A percentile compares a stretch with the other conserved stretches of the same genome.
Conservation (phyloP, 2,797 vertebrate species). For the Coregonus ussuriensis region DNA sequence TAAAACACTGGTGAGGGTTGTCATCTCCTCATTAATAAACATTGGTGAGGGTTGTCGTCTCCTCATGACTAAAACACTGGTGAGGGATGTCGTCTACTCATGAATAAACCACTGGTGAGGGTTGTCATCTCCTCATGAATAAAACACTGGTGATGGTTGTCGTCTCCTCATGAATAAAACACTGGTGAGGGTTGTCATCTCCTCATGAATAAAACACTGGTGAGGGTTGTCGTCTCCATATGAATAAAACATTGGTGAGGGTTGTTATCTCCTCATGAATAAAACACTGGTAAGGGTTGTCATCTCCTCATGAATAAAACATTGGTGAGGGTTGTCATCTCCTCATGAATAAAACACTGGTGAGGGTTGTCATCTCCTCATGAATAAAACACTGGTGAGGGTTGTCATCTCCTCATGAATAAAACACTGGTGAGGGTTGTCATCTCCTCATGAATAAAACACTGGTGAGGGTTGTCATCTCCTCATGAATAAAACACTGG, state of each 20-base stretch:
- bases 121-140: slow-evolving; percentile 51
- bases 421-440: slow-evolving; percentile 48
- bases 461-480: slow-evolving; percentile 26
- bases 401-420: slow-evolving; percentile 52
- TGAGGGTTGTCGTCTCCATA: neutral
- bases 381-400: slow-evolving; percentile 18
- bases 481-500: slow-evolving; percentile 61
- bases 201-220: slow-evolving; percentile 62
- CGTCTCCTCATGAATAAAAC: slow-evolving; percentile 6
- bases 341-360: slow-evolving; percentile 62
- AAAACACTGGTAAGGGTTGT: slow-evolving; percentile 45
- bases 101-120: slow-evolving; percentile 19
- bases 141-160: slow-evolving; percentile 45
- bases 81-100: neutral
- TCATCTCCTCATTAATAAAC: slow-evolving; percentile 59
- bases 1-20: slow-evolving; percentile 24
- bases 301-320: slow-evolving; percentile 11
- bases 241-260: slow-evolving; percentile 18
- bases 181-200: slow-evolving; percentile 26
- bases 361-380: neutral
- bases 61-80: slow-evolving; percentile 61
- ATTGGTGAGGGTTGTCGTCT: slow-evolving; percentile 25
- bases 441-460: slow-evolving; percentile 5
- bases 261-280: slow-evolving; percentile 50
- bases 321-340: slow-evolving; percentile 26